Evolutionary conservation across 2,797 vertebrate genomes (phyloP).

Genomic region (Amblyopsis hoosieri): DNA sequence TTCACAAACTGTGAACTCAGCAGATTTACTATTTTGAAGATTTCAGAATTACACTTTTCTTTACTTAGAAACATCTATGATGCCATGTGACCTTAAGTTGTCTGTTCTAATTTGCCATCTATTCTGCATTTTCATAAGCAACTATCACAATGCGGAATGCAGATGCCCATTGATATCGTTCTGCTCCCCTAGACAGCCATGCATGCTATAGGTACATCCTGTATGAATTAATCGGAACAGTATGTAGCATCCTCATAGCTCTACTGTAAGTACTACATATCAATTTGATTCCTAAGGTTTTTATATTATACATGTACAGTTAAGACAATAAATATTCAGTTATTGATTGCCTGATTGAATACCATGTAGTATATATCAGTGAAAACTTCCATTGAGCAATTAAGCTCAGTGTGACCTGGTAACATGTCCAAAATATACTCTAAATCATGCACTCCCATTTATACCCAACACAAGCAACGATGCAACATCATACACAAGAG

Average conservation of each 20-base stretch:
- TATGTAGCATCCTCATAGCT: constrained; percentile 29
- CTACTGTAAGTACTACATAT: constrained; percentile 60
- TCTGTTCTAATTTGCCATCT: constrained; percentile 4
- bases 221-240: constrained; percentile 21
- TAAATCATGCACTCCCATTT: constrained; percentile 60
- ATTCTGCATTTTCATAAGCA: neutral
- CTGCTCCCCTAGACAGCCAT: constrained; percentile 16
- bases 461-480: constrained; percentile 57
- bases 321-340: constrained; percentile 73
- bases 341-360: constrained; percentile 52
- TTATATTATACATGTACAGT: constrained; percentile 66
- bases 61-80: constrained; percentile 17
- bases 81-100: neutral
- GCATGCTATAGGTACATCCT: constrained; percentile 26
- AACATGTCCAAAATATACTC: constrained; percentile 39
- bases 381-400: constrained; percentile 31
- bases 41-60: neutral
- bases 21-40: neutral
- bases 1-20: constrained; percentile 7
- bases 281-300: constrained; percentile 37
- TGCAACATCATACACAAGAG: constrained; percentile 60
- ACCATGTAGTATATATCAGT: constrained; percentile 31
- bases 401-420: constrained; percentile 39
- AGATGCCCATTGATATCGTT: neutral
- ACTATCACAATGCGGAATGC: neutral